Evolutionary conservation across 2,797 vertebrate genomes (phyloP), one percentile per base, ranked within the genome.

Genomic region (Megaceryle alcyon): DNA sequence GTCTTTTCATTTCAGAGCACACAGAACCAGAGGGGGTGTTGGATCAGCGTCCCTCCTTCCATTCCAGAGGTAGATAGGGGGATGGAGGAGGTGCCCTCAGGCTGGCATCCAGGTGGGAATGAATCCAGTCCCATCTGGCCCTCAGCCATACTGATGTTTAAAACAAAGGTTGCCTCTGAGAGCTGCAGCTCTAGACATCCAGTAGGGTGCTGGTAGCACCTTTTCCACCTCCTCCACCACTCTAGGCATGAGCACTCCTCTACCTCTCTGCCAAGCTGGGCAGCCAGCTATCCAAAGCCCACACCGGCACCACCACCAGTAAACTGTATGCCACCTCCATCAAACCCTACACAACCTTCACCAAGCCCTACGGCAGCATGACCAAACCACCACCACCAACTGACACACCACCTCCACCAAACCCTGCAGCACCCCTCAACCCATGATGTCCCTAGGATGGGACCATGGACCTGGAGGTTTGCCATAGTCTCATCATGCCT

Each of bases 261-360:
- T 70, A 26, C 26, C 20, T 77, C 25, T n/a, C 29, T 81, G 65
- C 51, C 4, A 2, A 28, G 43, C 31, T 65, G 69, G 19, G 51
- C 46, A 35, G 13, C 16, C 77, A 87, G 46, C 14, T 49, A 16
- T 12, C 31, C 75, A 81, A 78, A 71, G 1, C 25, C 69, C 33
- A 3, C 35, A 57, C 12, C 14, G 54, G 31, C 9, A 10, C n/a
- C 44, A 46, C 20, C 28, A 46, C 37, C 22, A 51, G 4, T 21
- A 53, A 44, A 2, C 8, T 16, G 8, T 44, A 6, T 22, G n/a
- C 2, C 0, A 7, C 3, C 44, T 35, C 29, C 28, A 61, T 28
- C 22, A 60, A 79, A 18, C 23, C 46, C 12, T 7, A 16, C 5
- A 11, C 6, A 12, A 33, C 9, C 21, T 20, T 1, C 46, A 53